A percentile compares a stretch with the other conserved stretches of the same genome.
These are phyloP conservation scores for Drosophila seclusa DNA, from an alignment of 2,888 invertebrate genomes.

Conservation along the genomic window DNA sequence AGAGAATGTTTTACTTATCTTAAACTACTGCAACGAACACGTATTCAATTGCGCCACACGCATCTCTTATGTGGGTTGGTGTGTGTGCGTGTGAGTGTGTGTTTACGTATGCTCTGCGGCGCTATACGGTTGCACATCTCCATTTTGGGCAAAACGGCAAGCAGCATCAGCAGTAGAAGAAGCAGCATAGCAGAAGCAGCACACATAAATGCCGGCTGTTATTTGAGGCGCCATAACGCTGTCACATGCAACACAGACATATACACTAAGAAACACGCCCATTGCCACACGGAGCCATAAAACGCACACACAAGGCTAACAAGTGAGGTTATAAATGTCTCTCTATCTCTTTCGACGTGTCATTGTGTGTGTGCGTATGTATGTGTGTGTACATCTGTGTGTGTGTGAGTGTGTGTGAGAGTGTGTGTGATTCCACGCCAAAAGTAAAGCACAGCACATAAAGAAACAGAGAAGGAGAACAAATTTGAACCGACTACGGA, in stretches of 20 bases:
- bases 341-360: slow-evolving; percentile 9
- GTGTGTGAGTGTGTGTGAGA: slow-evolving; percentile 12
- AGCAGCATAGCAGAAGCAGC: slow-evolving; percentile 19
- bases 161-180: background rate
- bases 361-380: background rate
- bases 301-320: slow-evolving; percentile 56
- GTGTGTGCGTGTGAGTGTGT: background rate
- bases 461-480: slow-evolving; percentile 1
- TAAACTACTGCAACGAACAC: slow-evolving; percentile 43
- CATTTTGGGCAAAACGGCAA: slow-evolving; percentile 47
- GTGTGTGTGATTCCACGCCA: slow-evolving; percentile 34
- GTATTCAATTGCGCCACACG: slow-evolving; percentile 55
- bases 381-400: slow-evolving; percentile 15
- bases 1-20: slow-evolving; percentile 39
- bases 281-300: slow-evolving; percentile 36
- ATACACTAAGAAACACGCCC: slow-evolving; percentile 33
- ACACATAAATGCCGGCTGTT: slow-evolving; percentile 73
- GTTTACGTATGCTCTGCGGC: background rate
- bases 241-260: slow-evolving; percentile 65
- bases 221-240: slow-evolving; percentile 76
- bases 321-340: slow-evolving; percentile 46
- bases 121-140: slow-evolving; percentile 54
- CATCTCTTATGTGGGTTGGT: slow-evolving; percentile 14
- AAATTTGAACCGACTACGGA: slow-evolving; percentile 35
- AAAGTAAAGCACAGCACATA: slow-evolving; percentile 10